Evolutionary conservation across 2,888 invertebrate genomes (phyloP).

Genomic region (Drosophila parthenogenetica): DNA sequence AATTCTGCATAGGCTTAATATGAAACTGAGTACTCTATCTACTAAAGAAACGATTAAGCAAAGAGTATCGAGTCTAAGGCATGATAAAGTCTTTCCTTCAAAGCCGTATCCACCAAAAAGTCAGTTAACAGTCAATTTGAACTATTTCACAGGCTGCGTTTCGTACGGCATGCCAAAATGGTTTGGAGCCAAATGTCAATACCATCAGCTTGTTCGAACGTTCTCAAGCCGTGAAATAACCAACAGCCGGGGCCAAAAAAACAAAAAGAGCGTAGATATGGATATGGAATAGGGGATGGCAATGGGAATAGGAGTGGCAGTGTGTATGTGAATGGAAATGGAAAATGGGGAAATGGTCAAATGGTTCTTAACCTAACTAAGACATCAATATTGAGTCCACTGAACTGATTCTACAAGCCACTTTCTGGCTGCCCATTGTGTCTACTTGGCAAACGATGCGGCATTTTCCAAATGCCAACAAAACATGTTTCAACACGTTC

Average conservation of each 20-base stretch:
- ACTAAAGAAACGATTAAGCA: too few relatives aligned
- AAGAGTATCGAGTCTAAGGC: too few relatives aligned
- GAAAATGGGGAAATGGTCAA: neutral
- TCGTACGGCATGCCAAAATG: constrained; percentile 70
- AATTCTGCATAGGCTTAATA: too few relatives aligned
- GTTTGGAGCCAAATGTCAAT: constrained; percentile 75
- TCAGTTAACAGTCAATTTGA: constrained; percentile 79
- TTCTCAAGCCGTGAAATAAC: constrained; percentile 44
- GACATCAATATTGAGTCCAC: constrained; percentile 31
- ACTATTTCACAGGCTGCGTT: constrained; percentile 73
- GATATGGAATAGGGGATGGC: too few relatives aligned
- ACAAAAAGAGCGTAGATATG: neutral
- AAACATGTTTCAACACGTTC: constrained; percentile 3
- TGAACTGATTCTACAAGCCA: constrained; percentile 3
- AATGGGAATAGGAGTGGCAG: constrained; percentile 3
- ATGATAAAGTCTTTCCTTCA: neutral
- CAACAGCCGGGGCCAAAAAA: constrained; percentile 33
- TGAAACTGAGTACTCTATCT: too few relatives aligned
- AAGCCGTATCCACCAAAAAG: constrained; percentile 48
- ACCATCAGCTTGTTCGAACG: constrained; percentile 57
- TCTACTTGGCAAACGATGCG: constrained; percentile 9
- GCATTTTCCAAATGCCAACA: constrained; percentile 11
- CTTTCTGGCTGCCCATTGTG: constrained; percentile 2
- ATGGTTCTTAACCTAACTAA: constrained; percentile 2
- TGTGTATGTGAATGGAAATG: neutral